These are phyloP conservation scores for Diphyllodes magnificus DNA, from an alignment of 2,113 vertebrate species.

Conservation along the genomic window DNA sequence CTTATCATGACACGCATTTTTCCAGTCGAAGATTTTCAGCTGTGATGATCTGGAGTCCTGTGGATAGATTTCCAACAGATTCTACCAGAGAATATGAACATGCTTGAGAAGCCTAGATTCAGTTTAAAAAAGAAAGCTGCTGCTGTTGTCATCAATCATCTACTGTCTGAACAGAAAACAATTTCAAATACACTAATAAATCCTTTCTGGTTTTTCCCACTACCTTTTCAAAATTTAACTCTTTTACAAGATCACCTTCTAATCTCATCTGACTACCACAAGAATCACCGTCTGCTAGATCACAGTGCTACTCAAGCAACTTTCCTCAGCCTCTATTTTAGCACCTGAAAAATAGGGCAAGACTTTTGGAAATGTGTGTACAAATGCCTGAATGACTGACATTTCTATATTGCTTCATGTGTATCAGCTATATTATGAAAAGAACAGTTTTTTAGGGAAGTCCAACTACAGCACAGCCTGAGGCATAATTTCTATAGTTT, in stretches of 20 bases:
- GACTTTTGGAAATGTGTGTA: not conserved
- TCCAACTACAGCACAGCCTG: not conserved
- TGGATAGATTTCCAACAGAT: not conserved
- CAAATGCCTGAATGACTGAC: not conserved
- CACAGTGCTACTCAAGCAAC: not conserved
- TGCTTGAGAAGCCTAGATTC: not conserved
- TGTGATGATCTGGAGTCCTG: not conserved
- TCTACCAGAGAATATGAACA: not conserved
- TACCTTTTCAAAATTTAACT: not conserved
- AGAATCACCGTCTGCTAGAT: not conserved
- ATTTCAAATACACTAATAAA: not conserved
- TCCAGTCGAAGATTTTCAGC: not conserved
- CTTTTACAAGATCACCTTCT: not conserved
- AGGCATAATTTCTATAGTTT: conserved; percentile 26
- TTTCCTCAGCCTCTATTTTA: not conserved
- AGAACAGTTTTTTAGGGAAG: not conserved
- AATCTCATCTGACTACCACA: not conserved
- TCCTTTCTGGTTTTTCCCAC: not conserved
- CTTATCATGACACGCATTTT: not conserved
- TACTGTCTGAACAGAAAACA: not conserved
- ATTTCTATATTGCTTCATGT: not conserved
- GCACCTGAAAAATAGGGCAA: not conserved
- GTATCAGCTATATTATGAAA: not conserved
- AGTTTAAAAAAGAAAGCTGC: not conserved
- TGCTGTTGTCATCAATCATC: not conserved